Percentiles rank a stretch among this genome's conserved stretches.
phyloP scores from a whole-genome alignment of 2,797 vertebrate species.

The Orientallactaga sibirica region DNA sequence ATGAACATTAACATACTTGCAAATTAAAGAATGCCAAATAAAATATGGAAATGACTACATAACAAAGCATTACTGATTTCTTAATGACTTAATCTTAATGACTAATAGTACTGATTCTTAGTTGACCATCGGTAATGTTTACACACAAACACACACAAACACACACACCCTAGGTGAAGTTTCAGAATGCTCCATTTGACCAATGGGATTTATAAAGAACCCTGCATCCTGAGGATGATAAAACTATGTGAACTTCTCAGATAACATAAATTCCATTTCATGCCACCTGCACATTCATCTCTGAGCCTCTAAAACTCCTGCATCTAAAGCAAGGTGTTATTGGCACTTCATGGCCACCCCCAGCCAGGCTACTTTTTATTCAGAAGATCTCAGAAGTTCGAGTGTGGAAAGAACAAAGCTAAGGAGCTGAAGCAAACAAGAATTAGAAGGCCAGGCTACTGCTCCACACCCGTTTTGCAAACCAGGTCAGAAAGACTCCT shows the following conservation, averaged over 20 bases:
- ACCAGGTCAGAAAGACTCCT: not conserved
- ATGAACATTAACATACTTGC: not conserved
- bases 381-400: conserved; percentile 18
- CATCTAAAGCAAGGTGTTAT: not conserved
- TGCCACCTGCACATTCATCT: not conserved
- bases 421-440: conserved; percentile 22
- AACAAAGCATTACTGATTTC: not conserved
- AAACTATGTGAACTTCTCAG: conserved; percentile 34
- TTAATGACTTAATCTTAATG: not conserved
- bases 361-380: conserved; percentile 18
- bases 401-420: not conserved
- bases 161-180: not conserved
- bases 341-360: not conserved
- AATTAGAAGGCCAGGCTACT: not conserved
- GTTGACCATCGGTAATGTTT: not conserved
- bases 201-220: conserved; percentile 19
- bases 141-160: not conserved
- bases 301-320: not conserved
- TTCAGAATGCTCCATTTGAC: conserved; percentile 30
- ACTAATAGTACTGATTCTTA: not conserved
- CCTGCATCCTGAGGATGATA: not conserved
- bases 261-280: conserved; percentile 6
- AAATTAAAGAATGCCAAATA: not conserved
- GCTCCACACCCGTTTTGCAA: not conserved
- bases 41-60: conserved; percentile 2